Conservation (phyloP, 2,888 invertebrate species). For the Amphiduros pacificus region DNA sequence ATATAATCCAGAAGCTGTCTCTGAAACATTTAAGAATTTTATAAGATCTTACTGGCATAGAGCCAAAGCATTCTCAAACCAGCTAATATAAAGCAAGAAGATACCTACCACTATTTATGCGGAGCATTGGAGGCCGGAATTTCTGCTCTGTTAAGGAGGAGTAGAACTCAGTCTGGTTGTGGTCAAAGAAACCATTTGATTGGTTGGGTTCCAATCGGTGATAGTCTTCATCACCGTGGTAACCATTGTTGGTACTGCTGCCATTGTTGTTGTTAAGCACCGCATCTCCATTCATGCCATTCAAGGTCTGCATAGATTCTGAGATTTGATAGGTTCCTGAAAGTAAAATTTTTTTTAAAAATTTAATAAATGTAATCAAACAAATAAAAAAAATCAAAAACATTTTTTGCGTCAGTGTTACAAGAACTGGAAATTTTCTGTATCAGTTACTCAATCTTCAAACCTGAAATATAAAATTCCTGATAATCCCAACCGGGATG, state of each 20-base stretch:
- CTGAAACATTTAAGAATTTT: too few species aligned
- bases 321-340: slow-evolving; percentile 51
- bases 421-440: too few species aligned
- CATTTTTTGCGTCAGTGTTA: too few species aligned
- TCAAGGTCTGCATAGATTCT: slow-evolving; percentile 55
- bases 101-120: slow-evolving; percentile 22
- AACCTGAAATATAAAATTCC: too few species aligned
- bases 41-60: too few species aligned
- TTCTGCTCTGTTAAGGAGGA: slow-evolving; percentile 74
- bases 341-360: neutral
- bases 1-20: too few species aligned
- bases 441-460: too few species aligned
- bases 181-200: slow-evolving; percentile 64
- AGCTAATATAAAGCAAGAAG: neutral
- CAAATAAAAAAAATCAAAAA: too few species aligned
- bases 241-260: slow-evolving; percentile 30
- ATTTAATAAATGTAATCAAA: too few species aligned
- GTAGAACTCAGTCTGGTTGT: slow-evolving; percentile 72
- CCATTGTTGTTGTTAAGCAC: slow-evolving; percentile 11
- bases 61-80: neutral
- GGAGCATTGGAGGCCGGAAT: slow-evolving; percentile 65
- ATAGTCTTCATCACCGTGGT: slow-evolving; percentile 55
- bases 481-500: too few species aligned
- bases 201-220: slow-evolving; percentile 66
- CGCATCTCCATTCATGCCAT: slow-evolving; percentile 37